Base-by-base conservation (phyloP, 1,140 invertebrate genomes). In the Panagrolaimus sp. region DNA sequence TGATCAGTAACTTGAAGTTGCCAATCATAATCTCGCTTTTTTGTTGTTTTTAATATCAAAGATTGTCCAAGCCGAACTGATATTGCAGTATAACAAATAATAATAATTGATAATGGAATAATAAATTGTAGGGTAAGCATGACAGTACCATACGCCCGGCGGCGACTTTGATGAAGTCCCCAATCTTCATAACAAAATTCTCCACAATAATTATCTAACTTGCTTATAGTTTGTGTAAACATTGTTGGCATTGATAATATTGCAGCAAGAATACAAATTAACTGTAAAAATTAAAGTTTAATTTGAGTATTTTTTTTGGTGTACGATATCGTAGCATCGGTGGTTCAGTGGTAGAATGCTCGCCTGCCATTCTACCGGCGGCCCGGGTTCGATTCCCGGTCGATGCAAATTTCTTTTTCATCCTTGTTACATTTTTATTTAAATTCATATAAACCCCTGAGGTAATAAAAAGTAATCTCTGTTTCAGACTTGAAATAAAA, bases 311-410 rank as follows among this genome's bases (percentile, higher is more conserved):
- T n/a, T n/a, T n/a, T n/a, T n/a, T n/a, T n/a, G n/a, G n/a, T n/a
- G n/a, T n/a, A n/a, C n/a, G n/a, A n/a, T n/a, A n/a, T n/a, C n/a
- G 32, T 38, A 38, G 86, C 87, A 86, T 87, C 89, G 89, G 89
- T 91, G 90, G 90, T 91, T 90, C 89, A 91, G 89, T 91, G 90
- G 90, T 91, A 91, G 89, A 91, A 91, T 91, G 89, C 90, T 91
- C 90, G 90, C 90, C 90, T 91, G 90, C 90, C 90, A 90, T 7
- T n/a, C n/a, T n/a, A 7, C 32, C 2, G 89, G 89, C 88, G 89
- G 87, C 89, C 89, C 89, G 89, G 90, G 90, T 91, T 91, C 90
- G 89, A 89, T 89, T 90, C 88, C 88, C 89, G 89, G 89, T 87
- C 65, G 45, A 67, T 67, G 65, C 65, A 67, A 67, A 4, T 38